phyloP scores from a whole-genome alignment of 2,113 vertebrate genomes.

The Capreolus pygargus region DNA sequence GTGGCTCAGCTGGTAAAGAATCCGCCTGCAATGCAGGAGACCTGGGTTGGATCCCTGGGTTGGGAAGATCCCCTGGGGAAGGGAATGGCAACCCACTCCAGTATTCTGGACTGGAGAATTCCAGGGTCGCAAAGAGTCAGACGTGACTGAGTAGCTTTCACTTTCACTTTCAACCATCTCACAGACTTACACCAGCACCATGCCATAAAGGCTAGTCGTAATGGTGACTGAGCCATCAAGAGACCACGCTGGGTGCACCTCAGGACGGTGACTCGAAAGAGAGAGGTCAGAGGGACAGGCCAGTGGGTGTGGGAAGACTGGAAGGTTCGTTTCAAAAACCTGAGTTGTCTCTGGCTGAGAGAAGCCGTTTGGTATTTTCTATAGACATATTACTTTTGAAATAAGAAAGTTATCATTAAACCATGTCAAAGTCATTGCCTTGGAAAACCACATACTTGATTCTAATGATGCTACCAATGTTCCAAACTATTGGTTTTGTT shows the following conservation, averaged over 20 bases:
- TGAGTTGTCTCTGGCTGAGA: not conserved
- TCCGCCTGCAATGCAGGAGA: not conserved
- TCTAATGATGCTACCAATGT: not conserved
- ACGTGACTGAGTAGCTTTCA: not conserved
- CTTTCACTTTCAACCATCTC: not conserved
- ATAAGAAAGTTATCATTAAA: not conserved
- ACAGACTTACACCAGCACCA: fast-evolving
- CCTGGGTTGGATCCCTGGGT: not conserved
- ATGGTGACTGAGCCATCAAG: fast-evolving
- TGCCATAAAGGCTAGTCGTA: not conserved
- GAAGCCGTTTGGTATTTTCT: not conserved
- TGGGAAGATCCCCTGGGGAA: not conserved
- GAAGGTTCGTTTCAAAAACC: not conserved
- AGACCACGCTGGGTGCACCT: fast-evolving
- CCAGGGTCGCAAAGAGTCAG: not conserved
- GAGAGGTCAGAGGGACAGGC: not conserved
- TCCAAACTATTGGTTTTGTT: not conserved
- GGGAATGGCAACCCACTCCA: not conserved
- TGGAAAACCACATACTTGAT: not conserved
- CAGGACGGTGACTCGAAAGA: not conserved
- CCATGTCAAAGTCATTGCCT: not conserved
- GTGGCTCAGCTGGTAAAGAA: too few relatives aligned
- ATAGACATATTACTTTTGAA: not conserved
- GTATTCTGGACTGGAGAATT: not conserved
- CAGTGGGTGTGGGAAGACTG: not conserved